These are phyloP conservation scores for Acrocephalus kingi DNA, from an alignment of 2,113 vertebrate genomes.

Conservation along the genomic window DNA sequence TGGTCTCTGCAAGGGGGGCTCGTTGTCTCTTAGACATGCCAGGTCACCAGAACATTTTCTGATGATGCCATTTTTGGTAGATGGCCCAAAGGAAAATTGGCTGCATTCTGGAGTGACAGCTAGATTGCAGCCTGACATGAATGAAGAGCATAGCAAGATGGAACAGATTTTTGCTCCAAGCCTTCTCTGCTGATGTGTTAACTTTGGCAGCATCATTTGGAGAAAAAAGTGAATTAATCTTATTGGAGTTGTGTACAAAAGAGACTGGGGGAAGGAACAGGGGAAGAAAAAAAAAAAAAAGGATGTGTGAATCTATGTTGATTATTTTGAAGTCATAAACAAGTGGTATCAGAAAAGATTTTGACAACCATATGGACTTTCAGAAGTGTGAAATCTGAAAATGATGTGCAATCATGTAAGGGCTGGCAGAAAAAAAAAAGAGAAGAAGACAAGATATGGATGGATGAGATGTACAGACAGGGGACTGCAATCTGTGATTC, in stretches of 20 bases:
- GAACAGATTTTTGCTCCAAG: slow-evolving; percentile 40
- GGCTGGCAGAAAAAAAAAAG: not conserved
- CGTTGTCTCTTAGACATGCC: not conserved
- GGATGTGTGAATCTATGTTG: slow-evolving; percentile 45
- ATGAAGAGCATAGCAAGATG: not conserved
- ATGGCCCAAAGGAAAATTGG: not conserved
- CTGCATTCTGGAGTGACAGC: slow-evolving; percentile 2
- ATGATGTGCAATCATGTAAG: not conserved
- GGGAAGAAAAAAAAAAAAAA: rapidly evolving
- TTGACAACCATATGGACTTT: slow-evolving; percentile 61
- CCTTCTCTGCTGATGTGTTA: slow-evolving; percentile 28
- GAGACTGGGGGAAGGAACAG: not conserved
- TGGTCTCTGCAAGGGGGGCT: not conserved
- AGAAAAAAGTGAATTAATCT: slow-evolving; percentile 17
- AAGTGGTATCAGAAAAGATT: slow-evolving; percentile 44
- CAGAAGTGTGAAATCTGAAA: slow-evolving; percentile 47
- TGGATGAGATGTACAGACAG: not conserved
- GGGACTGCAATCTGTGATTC: not conserved
- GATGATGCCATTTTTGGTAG: not conserved
- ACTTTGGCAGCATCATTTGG: slow-evolving; percentile 16
- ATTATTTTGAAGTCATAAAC: slow-evolving; percentile 54
- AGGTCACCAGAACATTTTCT: not conserved
- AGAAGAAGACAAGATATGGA: not conserved
- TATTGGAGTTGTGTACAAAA: not conserved
- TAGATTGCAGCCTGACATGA: slow-evolving; percentile 10